Evolutionary conservation across 2,888 invertebrate species (phyloP), one percentile per base, ranked within the genome.

Genomic region (Balanococcus diminutus): DNA sequence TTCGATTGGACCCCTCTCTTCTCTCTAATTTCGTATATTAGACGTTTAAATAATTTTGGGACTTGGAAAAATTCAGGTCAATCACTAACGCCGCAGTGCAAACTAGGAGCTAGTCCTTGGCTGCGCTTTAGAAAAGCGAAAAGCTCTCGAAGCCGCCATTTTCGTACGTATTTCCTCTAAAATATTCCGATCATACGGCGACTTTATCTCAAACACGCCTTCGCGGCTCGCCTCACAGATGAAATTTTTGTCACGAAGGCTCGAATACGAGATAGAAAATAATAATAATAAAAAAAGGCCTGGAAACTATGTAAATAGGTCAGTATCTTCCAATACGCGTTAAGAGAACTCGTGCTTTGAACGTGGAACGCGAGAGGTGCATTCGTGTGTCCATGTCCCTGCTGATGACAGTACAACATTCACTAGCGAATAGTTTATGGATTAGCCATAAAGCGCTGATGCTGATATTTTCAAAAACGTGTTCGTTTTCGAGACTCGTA

Each of bases 291-390:
- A 22, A 32, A 31, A 75, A 75, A 75, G 31, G 75, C 75, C n/a
- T 75, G 31, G 75, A 75, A 75, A 75, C 75, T 75, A 75, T 75
- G 75, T 75, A 75, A 75, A 75, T 75, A 36, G 75, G 75, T 75
- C 75, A 75, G 32, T 75, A n/a, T 67, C 11, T 25, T 67, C 31
- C 11, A 28, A 67, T 67, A 67, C 28, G n/a, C n/a, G 67, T 75
- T 31, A 32, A 22, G 14, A 75, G 32, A 75, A 75, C 75, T 75
- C 75, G 75, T 75, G 75, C 75, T 75, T 75, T 22, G n/a, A 51
- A 32, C 31, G n/a, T 75, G 14, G 25, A 32, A 31, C 75, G 61
- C 25, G 25, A 67, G 61, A 75, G 36, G 32, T 8, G 75, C 32
- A 75, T 75, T 75, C 32, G 75, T 75, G 75, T 75, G 75, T 75